Evolutionary conservation across 2,888 invertebrate genomes (phyloP).

Genomic region (Antitype chi): DNA sequence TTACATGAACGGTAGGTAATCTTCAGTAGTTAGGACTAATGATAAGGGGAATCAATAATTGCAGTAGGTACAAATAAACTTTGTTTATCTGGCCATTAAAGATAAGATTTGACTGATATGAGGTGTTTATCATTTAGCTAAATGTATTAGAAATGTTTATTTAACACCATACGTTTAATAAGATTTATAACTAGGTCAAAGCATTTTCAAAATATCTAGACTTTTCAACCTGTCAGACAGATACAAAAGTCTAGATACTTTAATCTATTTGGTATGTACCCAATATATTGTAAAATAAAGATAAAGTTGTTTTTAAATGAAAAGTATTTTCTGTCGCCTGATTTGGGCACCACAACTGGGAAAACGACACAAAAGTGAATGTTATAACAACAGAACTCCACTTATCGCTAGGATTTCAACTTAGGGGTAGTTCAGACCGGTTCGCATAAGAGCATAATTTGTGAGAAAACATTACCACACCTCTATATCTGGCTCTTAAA

Average conservation of each 20-base stretch:
- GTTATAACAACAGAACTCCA: background rate
- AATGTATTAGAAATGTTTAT: background rate
- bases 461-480: background rate
- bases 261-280: no score
- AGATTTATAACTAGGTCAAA: no score
- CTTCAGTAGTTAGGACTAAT: no score
- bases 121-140: slow-evolving; percentile 27
- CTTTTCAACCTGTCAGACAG: background rate
- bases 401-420: background rate
- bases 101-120: slow-evolving; percentile 42
- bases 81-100: slow-evolving; percentile 32
- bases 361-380: background rate
- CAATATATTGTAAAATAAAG: background rate
- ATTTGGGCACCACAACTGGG: background rate
- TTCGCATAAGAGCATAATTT: background rate
- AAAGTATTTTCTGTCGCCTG: background rate
- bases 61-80: slow-evolving; percentile 5
- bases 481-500: background rate
- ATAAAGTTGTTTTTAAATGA: background rate
- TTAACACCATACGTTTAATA: background rate
- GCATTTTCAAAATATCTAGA: background rate
- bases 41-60: slow-evolving; percentile 25
- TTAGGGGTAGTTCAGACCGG: background rate
- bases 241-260: no score
- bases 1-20: background rate